Conservation (phyloP, 2,797 vertebrate species). For the Hydrocynus forskahlii region DNA sequence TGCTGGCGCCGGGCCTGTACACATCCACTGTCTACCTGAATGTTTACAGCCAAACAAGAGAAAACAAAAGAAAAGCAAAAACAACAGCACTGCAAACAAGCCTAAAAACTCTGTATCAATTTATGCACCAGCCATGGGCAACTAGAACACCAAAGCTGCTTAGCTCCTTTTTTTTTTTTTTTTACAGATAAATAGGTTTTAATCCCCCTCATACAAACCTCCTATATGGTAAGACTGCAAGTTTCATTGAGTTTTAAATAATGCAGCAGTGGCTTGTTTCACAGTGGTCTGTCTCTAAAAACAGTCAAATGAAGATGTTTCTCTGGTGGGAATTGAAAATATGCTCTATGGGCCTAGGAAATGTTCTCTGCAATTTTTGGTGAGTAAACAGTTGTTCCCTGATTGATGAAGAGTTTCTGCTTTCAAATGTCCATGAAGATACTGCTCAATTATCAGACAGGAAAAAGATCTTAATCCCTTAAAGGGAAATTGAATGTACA, state of each 20-base stretch:
- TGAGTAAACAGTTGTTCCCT: slow-evolving; percentile 45
- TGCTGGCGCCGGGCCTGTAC: too few species aligned
- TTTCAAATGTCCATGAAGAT: slow-evolving; percentile 33
- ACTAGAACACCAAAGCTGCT: slow-evolving; percentile 9
- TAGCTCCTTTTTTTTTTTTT: too few species aligned
- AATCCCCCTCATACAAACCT: background rate
- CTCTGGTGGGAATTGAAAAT: slow-evolving; percentile 4
- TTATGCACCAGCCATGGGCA: background rate
- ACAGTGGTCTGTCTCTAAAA: slow-evolving; percentile 39
- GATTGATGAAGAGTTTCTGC: slow-evolving; percentile 11
- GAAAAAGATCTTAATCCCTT: slow-evolving; percentile 22
- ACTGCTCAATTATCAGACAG: background rate
- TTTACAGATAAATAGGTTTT: slow-evolving; percentile 22
- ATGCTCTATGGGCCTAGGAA: slow-evolving; percentile 21
- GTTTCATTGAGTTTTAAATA: slow-evolving; percentile 48
- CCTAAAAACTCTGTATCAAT: background rate
- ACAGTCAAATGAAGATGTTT: slow-evolving; percentile 30
- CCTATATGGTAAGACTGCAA: background rate
- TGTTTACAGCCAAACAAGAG: background rate
- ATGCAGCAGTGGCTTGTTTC: slow-evolving; percentile 33
- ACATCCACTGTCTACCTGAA: background rate
- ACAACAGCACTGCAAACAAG: background rate
- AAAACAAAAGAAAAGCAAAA: background rate
- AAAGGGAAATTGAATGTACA: background rate
- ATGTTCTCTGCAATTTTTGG: slow-evolving; percentile 45